A percentile compares a stretch with the other conserved stretches of the same genome.
phyloP scores from a whole-genome alignment of 1,140 invertebrate genomes.

The Sycophaga agraensis region DNA sequence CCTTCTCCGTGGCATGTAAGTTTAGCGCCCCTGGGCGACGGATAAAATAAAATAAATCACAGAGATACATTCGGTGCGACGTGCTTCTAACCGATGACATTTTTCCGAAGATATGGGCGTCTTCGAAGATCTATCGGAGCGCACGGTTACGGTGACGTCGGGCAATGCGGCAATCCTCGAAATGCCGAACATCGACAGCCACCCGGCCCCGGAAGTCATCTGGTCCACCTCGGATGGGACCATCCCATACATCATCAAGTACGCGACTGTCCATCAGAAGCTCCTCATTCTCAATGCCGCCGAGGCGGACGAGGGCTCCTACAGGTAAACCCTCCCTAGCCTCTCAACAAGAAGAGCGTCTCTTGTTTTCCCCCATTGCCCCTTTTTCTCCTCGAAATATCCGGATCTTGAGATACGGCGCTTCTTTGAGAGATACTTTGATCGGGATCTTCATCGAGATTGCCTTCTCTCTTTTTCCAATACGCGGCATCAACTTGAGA shows the following conservation, averaged over 20 bases:
- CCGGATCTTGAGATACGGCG: no score
- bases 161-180: constrained; percentile 81
- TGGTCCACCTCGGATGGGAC: constrained; percentile 78
- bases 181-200: constrained; percentile 78
- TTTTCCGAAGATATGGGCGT: constrained; percentile 70
- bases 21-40: constrained; percentile 45
- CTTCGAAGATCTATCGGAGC: constrained; percentile 72
- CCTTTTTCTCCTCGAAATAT: no score
- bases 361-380: no score
- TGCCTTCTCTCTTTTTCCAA: no score
- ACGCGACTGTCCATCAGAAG: constrained; percentile 68
- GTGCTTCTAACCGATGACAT: no score
- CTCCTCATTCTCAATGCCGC: constrained; percentile 79
- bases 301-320: constrained; percentile 70
- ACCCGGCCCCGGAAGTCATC: constrained; percentile 77
- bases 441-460: no score
- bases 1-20: constrained; percentile 88
- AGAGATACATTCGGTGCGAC: no score
- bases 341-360: no score
- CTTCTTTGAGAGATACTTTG: no score
- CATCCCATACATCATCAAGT: constrained; percentile 77
- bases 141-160: constrained; percentile 68
- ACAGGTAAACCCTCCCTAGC: no score
- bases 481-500: no score
- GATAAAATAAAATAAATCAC: no score